phyloP scores from a whole-genome alignment of 2,113 vertebrate genomes.

The Emberiza fucata region DNA sequence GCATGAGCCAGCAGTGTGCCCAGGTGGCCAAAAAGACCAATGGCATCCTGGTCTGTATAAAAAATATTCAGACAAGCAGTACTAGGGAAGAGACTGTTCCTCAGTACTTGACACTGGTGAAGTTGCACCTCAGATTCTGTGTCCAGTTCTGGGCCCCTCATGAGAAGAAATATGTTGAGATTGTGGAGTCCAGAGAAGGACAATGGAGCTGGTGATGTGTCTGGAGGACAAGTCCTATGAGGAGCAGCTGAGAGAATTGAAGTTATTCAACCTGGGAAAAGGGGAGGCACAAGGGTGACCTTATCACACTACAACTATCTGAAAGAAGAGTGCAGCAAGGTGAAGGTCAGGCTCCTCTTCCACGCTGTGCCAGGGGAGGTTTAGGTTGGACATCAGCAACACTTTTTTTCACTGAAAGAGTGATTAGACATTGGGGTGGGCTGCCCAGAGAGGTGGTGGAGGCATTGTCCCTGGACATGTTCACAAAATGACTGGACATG shows the following conservation, averaged over 20 bases:
- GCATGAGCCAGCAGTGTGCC: background rate
- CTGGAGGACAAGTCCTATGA: background rate
- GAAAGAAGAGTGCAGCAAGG: background rate
- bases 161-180: background rate
- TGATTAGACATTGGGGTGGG: background rate
- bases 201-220: background rate
- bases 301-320: background rate
- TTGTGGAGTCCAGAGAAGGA: background rate
- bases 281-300: too few species aligned
- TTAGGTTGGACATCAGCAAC: background rate
- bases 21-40: background rate
- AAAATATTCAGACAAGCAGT: background rate
- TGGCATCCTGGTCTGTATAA: background rate
- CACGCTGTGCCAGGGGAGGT: background rate
- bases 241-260: background rate
- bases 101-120: background rate
- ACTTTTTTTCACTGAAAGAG: background rate
- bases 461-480: fast-evolving
- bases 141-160: background rate
- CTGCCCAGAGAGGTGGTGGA: background rate
- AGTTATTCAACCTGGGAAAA: background rate
- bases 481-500: fast-evolving
- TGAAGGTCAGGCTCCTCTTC: background rate
- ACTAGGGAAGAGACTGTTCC: background rate
- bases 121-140: background rate